Conservation (phyloP, 2,888 invertebrate genomes). For the Apamea sordens region DNA sequence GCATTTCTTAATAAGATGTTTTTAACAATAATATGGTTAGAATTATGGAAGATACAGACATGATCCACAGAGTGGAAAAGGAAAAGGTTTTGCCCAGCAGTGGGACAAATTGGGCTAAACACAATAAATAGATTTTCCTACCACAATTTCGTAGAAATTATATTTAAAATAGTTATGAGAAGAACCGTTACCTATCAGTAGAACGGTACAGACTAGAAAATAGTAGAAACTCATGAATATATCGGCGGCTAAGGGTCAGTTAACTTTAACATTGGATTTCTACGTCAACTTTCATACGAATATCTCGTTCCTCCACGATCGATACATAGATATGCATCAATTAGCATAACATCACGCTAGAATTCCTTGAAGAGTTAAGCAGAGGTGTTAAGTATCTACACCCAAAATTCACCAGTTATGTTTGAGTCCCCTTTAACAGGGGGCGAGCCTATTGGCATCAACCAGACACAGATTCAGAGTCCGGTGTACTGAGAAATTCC, state of each 20-base stretch:
- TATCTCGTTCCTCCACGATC: background rate
- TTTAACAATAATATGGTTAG: no score
- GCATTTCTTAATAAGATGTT: no score
- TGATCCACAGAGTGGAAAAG: background rate
- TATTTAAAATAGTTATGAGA: no score
- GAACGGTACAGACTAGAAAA: background rate
- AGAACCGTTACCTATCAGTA: background rate
- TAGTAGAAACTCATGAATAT: slow-evolving; percentile 7
- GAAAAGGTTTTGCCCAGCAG: background rate
- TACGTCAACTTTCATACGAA: slow-evolving; percentile 7
- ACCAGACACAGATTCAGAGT: no score
- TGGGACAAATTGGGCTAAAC: background rate
- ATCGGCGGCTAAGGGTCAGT: background rate
- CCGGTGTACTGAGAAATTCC: no score
- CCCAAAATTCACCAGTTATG: no score
- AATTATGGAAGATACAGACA: no score
- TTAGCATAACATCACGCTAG: background rate
- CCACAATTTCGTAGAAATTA: no score
- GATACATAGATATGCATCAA: slow-evolving; percentile 6
- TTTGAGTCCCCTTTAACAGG: no score
- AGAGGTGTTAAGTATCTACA: background rate
- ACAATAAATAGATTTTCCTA: background rate
- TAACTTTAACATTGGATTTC: slow-evolving; percentile 21
- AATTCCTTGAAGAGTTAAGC: background rate
- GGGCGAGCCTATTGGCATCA: no score